Base-by-base conservation (phyloP, 1,140 invertebrate genomes). In the Bombus huntii region DNA sequence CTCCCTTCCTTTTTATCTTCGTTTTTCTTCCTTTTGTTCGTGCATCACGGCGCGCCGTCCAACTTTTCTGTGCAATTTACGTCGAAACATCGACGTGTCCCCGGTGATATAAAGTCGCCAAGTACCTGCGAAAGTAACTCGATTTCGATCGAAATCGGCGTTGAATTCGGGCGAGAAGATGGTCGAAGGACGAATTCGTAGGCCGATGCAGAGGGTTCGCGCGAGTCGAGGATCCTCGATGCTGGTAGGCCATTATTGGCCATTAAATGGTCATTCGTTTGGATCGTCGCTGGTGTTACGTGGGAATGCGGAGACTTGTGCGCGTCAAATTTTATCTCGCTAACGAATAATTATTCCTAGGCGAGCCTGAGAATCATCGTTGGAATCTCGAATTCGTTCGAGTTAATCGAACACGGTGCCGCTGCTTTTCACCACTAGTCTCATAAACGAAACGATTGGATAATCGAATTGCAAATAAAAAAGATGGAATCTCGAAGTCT, bases 181-280 rank as follows among this genome's bases (percentile, higher is more conserved):
- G 47, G 6, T 53, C 18, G 47, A 74, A 74, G 34, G 37, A 57
- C 31, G 73, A 75, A 57, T 13, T 62, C 28, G 28, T 5, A 4
- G 28, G 2, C 0, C 28, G 10, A n/a, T 13, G 12, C 28, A 22
- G 12, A 62, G 0, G 28, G 4, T 28, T n/a, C 28, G 59, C 3
- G 10, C 59, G 28, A 28, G 59, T n/a, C 10, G 59, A 12, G 3
- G 3, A n/a, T 62, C 10, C 28, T 62, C 59, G 59, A 62, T n/a
- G 59, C 28, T 62, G 28, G 3, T n/a, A 62, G 10, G 59, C 3
- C 59, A n/a, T 62, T 62, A 77, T 39, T 37, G 75, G 34, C 37
- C 75, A 39, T 77, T 77, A 62, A 62, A 62, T n/a, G 75, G 75
- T 76, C 47, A 39, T 76, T 31, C 74, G 47, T 76, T 57, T 1